These are phyloP conservation scores for Hemichromis elongatus DNA, from an alignment of 2,113 vertebrate genomes.

Conservation along the genomic window DNA sequence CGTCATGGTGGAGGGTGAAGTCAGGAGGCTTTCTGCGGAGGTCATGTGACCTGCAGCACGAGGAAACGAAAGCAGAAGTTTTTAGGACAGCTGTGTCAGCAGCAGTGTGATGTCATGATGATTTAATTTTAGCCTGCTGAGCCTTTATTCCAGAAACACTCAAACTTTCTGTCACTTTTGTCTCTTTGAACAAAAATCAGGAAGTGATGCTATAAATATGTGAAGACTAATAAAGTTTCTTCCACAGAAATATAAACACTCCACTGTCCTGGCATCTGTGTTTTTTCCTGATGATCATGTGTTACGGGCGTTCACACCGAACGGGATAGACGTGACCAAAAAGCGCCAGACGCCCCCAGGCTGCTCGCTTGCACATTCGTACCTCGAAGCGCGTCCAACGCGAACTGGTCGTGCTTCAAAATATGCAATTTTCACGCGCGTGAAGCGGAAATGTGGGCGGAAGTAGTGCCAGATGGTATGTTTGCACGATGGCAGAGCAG, in stretches of 20 bases:
- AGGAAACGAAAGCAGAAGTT: slow-evolving; percentile 19
- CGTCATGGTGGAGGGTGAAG: not conserved
- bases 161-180: not conserved
- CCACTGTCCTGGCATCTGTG: not conserved
- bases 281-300: not conserved
- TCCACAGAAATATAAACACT: not conserved
- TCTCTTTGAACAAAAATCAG: not conserved
- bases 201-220: not conserved
- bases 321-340: no score
- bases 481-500: no score
- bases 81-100: not conserved
- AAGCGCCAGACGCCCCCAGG: no score
- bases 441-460: no score
- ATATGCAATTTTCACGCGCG: no score
- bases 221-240: not conserved
- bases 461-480: no score
- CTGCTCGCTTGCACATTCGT: no score
- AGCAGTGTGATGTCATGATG: not conserved
- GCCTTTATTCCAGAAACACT: not conserved
- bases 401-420: no score
- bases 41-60: slow-evolving; percentile 5
- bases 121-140: not conserved
- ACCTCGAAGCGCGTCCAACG: no score
- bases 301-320: no score
- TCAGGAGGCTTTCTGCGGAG: not conserved